phyloP scores from a whole-genome alignment of 2,113 vertebrate genomes.

The Austrofundulus limnaeus region DNA sequence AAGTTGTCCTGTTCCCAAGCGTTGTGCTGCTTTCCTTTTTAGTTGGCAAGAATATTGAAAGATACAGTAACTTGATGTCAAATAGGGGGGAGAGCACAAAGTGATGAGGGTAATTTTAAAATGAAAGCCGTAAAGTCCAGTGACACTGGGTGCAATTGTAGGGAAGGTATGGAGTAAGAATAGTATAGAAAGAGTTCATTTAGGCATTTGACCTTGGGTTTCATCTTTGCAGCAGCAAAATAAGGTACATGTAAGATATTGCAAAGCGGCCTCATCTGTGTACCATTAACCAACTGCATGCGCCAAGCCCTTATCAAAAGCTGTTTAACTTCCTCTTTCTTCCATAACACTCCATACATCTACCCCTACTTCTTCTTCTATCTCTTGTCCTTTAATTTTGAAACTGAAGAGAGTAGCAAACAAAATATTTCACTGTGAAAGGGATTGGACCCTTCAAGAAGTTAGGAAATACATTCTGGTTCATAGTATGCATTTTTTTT shows the following conservation, averaged over 20 bases:
- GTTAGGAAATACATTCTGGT: too few species aligned
- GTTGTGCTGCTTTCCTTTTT: slow-evolving; percentile 9
- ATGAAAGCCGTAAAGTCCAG: not conserved
- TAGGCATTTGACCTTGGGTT: slow-evolving; percentile 22
- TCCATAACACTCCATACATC: not conserved
- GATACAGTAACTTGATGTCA: slow-evolving; percentile 6
- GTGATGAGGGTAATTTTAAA: slow-evolving; percentile 17
- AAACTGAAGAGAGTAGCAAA: too few species aligned
- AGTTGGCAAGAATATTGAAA: slow-evolving; percentile 11
- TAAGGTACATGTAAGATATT: slow-evolving; percentile 41
- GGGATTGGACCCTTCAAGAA: too few species aligned
- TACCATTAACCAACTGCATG: slow-evolving; percentile 66
- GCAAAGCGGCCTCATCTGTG: slow-evolving; percentile 54
- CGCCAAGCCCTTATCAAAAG: slow-evolving; percentile 69
- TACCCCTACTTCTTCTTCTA: too few species aligned
- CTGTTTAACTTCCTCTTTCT: slow-evolving; percentile 47
- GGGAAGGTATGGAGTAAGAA: slow-evolving; percentile 1
- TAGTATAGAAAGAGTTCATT: slow-evolving; percentile 42
- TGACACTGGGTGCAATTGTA: not conserved
- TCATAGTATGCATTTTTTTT: too few species aligned
- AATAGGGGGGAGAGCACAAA: not conserved
- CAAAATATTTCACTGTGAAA: too few species aligned
- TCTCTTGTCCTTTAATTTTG: too few species aligned
- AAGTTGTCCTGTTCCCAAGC: slow-evolving; percentile 11
- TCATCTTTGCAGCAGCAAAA: slow-evolving; percentile 20